Evolutionary conservation across 2,888 invertebrate genomes (phyloP).

Genomic region (Sturmia bella): DNA sequence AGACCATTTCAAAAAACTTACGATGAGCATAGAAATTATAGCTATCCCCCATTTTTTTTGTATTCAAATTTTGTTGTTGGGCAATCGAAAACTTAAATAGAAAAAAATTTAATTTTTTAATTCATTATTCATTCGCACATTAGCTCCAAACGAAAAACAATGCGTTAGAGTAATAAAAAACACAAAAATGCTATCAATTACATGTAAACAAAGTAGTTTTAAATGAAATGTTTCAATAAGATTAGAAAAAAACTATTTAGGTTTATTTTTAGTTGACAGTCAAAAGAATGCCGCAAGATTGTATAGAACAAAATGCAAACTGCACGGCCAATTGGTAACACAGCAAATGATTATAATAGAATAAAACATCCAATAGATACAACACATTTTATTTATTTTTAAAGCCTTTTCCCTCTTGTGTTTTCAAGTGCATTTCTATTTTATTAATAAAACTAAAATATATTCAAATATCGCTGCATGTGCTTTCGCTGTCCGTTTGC

Average conservation of each 20-base stretch:
- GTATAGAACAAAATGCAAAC: background rate
- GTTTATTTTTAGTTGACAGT: conserved; percentile 22
- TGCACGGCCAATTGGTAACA: conserved; percentile 43
- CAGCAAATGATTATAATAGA: conserved; percentile 37
- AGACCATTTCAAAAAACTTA: no score
- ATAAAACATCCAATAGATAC: background rate
- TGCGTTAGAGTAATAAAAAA: conserved; percentile 39
- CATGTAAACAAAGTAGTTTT: conserved; percentile 6
- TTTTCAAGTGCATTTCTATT: conserved; percentile 56
- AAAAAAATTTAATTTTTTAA: conserved; percentile 2
- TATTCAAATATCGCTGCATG: conserved; percentile 13
- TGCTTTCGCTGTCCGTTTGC: conserved; percentile 15
- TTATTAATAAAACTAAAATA: conserved; percentile 11
- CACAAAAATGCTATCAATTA: conserved; percentile 41
- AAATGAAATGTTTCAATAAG: background rate
- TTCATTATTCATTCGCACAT: conserved; percentile 25
- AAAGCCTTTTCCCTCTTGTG: background rate
- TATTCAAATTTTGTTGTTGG: no score
- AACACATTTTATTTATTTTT: background rate
- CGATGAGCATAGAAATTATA: no score
- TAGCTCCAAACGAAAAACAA: conserved; percentile 48
- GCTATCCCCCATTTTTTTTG: no score
- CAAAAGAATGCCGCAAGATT: background rate
- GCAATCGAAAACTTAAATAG: background rate
- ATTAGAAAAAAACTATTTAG: background rate